Evolutionary conservation across 2,797 vertebrate genomes (phyloP).

Genomic region (Carapus acus): DNA sequence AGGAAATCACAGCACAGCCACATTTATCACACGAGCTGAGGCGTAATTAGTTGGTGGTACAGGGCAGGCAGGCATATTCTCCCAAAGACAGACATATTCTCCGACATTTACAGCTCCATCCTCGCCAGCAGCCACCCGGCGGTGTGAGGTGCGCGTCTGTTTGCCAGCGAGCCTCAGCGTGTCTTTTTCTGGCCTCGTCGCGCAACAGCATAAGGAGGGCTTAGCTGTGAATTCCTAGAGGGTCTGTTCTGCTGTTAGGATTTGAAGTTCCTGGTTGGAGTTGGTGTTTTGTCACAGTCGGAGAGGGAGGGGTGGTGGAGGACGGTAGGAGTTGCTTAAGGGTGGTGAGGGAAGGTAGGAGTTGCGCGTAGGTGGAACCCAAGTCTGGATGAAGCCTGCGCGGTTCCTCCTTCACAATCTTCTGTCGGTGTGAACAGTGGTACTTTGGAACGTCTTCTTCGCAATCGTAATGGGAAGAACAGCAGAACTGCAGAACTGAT

Average conservation of each 20-base stretch:
- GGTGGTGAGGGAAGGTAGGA: constrained; percentile 4
- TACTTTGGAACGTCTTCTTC: not conserved
- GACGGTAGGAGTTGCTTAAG: no score
- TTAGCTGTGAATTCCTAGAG: not conserved
- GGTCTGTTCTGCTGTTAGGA: not conserved
- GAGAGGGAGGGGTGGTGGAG: constrained; percentile 2
- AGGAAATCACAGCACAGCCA: constrained; percentile 52
- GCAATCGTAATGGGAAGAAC: no score
- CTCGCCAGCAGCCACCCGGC: constrained; percentile 9
- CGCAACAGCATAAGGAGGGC: not conserved
- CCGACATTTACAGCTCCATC: constrained; percentile 51
- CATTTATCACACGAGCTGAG: constrained; percentile 59
- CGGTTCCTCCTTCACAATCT: no score
- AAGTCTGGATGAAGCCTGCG: constrained; percentile 4
- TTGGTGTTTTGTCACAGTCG: not conserved
- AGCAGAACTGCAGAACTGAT: no score
- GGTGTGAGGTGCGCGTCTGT: constrained; percentile 20
- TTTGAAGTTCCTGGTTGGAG: not conserved
- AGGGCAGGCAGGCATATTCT: constrained; percentile 43
- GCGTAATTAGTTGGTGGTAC: constrained; percentile 56
- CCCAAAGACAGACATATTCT: constrained; percentile 39
- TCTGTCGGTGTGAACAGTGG: not conserved
- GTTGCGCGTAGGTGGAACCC: no score
- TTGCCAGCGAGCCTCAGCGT: not conserved
- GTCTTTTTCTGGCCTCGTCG: not conserved